A percentile compares a stretch with the other conserved stretches of the same genome.
These are phyloP conservation scores for Nemapogon koenigi DNA, from an alignment of 2,888 invertebrate genomes.

Conservation along the genomic window DNA sequence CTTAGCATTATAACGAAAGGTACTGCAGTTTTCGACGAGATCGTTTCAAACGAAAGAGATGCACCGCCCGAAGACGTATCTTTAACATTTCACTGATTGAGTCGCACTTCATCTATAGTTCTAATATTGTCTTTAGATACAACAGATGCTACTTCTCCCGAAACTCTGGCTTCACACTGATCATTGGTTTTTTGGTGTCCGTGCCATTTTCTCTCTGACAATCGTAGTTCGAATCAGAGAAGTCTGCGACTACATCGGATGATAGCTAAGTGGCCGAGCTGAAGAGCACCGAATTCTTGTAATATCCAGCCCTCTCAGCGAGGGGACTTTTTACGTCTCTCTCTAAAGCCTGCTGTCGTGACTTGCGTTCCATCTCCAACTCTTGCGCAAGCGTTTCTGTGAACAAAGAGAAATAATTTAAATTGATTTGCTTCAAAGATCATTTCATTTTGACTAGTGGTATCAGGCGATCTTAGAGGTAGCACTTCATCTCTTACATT, in stretches of 20 bases:
- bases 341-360: conserved; percentile 79
- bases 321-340: conserved; percentile 87
- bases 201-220: conserved; percentile 28
- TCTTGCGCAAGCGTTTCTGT: conserved; percentile 87
- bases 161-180: conserved; percentile 63
- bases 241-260: conserved; percentile 40
- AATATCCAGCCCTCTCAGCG: conserved; percentile 82
- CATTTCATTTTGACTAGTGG: too few relatives aligned
- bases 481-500: too few relatives aligned
- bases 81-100: neutral
- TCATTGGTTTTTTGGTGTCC: conserved; percentile 54
- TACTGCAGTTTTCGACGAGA: conserved; percentile 27
- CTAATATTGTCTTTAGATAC: too few relatives aligned
- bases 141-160: conserved; percentile 43
- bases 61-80: too few relatives aligned
- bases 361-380: conserved; percentile 86
- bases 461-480: too few relatives aligned
- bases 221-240: conserved; percentile 42
- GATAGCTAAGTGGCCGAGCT: conserved; percentile 81
- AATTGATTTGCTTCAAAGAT: neutral
- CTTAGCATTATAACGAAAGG: conserved; percentile 36
- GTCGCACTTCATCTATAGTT: too few relatives aligned
- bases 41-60: conserved; percentile 27
- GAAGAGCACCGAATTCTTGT: conserved; percentile 89
- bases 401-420: conserved; percentile 35